These are phyloP conservation scores for Syngnathus floridae DNA, from an alignment of 2,113 vertebrate species.

Conservation along the genomic window DNA sequence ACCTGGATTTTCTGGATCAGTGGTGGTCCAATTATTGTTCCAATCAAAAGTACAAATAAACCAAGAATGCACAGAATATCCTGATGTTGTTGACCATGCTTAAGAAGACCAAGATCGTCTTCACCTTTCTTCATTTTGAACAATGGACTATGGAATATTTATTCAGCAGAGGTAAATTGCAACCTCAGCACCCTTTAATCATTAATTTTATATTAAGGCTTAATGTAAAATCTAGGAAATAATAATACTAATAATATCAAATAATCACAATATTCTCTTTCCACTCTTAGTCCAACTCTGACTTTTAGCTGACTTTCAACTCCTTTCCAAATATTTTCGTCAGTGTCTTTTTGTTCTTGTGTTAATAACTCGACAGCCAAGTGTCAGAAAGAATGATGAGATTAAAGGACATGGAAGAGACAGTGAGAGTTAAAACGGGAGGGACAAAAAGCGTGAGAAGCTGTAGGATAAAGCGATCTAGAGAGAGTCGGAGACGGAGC, in stretches of 20 bases:
- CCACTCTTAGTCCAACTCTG: neutral
- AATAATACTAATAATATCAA: neutral
- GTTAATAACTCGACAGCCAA: conserved; percentile 16
- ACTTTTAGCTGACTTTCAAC: conserved; percentile 14
- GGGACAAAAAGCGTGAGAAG: conserved; percentile 13
- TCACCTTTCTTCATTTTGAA: too few species aligned
- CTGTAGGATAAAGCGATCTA: conserved; percentile 19
- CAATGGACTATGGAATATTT: too few species aligned
- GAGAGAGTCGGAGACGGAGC: conserved; percentile 8
- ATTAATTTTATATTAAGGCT: too few species aligned
- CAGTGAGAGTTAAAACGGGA: neutral
- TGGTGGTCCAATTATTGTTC: too few species aligned
- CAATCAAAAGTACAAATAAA: too few species aligned
- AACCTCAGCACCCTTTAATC: too few species aligned
- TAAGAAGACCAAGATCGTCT: too few species aligned
- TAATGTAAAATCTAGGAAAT: too few species aligned
- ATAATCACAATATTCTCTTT: neutral
- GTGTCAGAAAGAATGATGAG: conserved; percentile 1
- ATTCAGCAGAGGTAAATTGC: too few species aligned
- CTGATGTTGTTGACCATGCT: too few species aligned
- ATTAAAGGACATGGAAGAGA: conserved; percentile 15
- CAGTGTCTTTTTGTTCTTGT: conserved; percentile 15
- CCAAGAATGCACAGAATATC: too few species aligned
- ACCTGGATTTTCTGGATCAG: too few species aligned
- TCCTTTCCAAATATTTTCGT: conserved; percentile 13